Conservation (phyloP, 92 coral and sea anemone species). For the Actinernus sp. region DNA sequence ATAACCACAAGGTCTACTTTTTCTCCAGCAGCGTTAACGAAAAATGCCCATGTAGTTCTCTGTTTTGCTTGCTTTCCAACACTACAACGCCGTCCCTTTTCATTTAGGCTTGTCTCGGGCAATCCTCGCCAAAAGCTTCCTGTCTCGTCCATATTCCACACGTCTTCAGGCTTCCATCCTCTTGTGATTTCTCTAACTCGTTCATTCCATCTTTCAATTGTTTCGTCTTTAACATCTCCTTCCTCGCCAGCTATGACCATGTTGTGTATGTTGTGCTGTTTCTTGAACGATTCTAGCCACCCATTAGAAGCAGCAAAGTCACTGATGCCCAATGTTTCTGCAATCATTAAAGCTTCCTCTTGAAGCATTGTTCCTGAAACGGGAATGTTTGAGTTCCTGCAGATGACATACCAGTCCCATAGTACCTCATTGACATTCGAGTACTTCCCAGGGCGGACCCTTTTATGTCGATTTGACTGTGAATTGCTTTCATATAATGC, state of each 20-base stretch:
- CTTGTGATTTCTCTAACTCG: constrained; percentile 29
- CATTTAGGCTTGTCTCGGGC: too few relatives aligned
- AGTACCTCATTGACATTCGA: constrained; percentile 40
- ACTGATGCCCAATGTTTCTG: constrained; percentile 43
- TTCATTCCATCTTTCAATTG: constrained; percentile 26
- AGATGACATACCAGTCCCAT: constrained; percentile 55
- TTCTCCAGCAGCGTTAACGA: constrained; percentile 71
- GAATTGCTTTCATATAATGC: constrained; percentile 33
- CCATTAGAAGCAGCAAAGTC: constrained; percentile 62
- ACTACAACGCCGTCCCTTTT: constrained; percentile 44
- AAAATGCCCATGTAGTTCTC: constrained; percentile 69
- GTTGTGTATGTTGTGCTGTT: constrained; percentile 41
- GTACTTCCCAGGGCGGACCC: constrained; percentile 48
- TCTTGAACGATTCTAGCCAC: constrained; percentile 49
- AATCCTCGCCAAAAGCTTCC: constrained; percentile 61
- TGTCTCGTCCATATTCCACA: constrained; percentile 72
- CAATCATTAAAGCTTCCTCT: constrained; percentile 65
- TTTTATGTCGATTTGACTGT: constrained; percentile 32
- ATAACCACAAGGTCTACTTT: constrained; percentile 66
- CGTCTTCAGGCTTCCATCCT: constrained; percentile 64
- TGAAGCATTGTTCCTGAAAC: constrained; percentile 50
- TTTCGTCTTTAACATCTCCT: constrained; percentile 12
- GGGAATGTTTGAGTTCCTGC: constrained; percentile 45
- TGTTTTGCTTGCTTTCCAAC: too few relatives aligned
- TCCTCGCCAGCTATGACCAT: constrained; percentile 26